Evolutionary conservation across 2,888 invertebrate genomes (phyloP).

Genomic region (Diplolepis rosae): DNA sequence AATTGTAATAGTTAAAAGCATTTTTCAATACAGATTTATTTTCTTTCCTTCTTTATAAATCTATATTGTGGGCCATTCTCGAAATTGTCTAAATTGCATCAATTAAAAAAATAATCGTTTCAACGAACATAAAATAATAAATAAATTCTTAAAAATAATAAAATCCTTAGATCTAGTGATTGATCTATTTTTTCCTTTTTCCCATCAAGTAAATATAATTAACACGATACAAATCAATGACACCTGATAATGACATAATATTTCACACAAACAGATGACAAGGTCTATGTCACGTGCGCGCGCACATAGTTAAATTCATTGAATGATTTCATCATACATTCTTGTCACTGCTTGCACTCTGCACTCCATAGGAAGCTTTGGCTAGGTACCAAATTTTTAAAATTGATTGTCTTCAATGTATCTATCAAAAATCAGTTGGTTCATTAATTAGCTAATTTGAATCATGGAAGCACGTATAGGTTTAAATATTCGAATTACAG

Average conservation of each 20-base stretch:
- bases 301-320: constrained; percentile 21
- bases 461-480: constrained; percentile 27
- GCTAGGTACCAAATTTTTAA: constrained; percentile 45
- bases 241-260: background rate
- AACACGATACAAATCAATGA: no score
- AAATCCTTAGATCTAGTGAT: no score
- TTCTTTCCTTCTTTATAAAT: no score
- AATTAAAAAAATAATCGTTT: no score
- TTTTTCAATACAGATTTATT: no score
- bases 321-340: constrained; percentile 46
- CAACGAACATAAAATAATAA: no score
- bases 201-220: no score
- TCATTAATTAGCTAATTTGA: constrained; percentile 13
- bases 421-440: background rate
- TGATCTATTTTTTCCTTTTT: no score
- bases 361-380: constrained; percentile 40
- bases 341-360: constrained; percentile 26
- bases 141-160: no score
- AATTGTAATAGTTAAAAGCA: no score
- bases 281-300: background rate
- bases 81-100: no score
- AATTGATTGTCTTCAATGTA: background rate
- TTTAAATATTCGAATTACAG: constrained; percentile 19
- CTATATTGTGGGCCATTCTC: no score
- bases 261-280: constrained; percentile 2